A percentile compares a stretch with the other conserved stretches of the same genome.
These are phyloP conservation scores for Drosophila maculinotata DNA, from an alignment of 2,888 invertebrate genomes.

Conservation along the genomic window DNA sequence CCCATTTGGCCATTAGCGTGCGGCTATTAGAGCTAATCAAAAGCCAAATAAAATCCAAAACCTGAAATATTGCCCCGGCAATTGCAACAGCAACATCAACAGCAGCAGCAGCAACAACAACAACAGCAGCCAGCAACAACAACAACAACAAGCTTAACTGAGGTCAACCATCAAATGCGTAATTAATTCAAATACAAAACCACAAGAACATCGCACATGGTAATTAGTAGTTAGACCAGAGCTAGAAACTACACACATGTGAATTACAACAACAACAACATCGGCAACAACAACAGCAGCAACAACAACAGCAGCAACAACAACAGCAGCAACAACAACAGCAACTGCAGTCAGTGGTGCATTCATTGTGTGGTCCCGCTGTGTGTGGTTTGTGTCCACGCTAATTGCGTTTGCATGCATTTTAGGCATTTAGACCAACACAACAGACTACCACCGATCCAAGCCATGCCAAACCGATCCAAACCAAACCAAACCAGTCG, in stretches of 20 bases:
- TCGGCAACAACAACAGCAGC: no score
- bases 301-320: no score
- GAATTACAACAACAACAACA: no score
- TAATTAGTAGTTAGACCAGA: constrained; percentile 44
- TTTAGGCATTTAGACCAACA: not conserved
- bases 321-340: no score
- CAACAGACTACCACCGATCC: no score
- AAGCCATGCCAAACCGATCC: no score
- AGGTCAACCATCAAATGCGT: constrained; percentile 66
- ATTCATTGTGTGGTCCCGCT: not conserved
- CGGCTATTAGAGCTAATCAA: constrained; percentile 76
- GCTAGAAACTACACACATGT: not conserved
- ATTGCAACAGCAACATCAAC: constrained; percentile 25
- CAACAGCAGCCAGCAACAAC: constrained; percentile 21
- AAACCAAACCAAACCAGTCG: not conserved
- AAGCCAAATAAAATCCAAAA: constrained; percentile 70
- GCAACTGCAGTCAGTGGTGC: constrained; percentile 2
- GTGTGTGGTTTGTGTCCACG: constrained; percentile 39
- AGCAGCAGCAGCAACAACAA: constrained; percentile 22
- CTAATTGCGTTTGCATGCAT: constrained; percentile 65
- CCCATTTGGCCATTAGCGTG: constrained; percentile 33
- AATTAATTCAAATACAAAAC: constrained; percentile 73
- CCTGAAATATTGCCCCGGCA: constrained; percentile 51
- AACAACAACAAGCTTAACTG: constrained; percentile 24
- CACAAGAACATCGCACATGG: constrained; percentile 57